Conservation (phyloP, 1,140 invertebrate genomes). For the Pseudomyrmex pallidus region DNA sequence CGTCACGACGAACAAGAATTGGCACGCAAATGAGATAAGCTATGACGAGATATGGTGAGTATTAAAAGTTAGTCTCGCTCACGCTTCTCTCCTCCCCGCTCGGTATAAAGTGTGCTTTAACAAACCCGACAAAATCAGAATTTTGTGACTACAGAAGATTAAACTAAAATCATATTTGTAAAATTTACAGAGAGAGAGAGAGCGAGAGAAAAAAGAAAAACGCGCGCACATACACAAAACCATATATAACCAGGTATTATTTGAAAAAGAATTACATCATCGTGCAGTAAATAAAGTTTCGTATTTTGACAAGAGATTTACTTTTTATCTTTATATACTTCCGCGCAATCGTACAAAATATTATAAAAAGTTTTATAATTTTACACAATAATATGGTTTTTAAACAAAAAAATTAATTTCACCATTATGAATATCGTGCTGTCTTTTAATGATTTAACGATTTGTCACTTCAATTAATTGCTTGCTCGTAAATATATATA, state of each 20-base stretch:
- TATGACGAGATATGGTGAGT: background rate
- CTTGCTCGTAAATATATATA: too few species aligned
- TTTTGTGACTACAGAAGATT: background rate
- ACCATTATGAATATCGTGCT: too few species aligned
- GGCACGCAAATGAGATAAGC: constrained; percentile 39
- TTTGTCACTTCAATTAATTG: too few species aligned
- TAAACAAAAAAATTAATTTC: too few species aligned
- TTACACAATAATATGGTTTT: too few species aligned
- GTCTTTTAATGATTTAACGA: too few species aligned
- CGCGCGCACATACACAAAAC: too few species aligned
- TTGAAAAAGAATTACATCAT: background rate
- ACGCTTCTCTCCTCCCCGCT: too few species aligned
- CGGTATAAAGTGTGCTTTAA: too few species aligned
- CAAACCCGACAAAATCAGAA: background rate
- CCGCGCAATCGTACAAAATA: background rate
- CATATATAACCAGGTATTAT: background rate
- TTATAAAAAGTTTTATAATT: too few species aligned
- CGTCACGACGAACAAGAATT: constrained; percentile 14
- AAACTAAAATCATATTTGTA: background rate
- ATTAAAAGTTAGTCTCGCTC: background rate
- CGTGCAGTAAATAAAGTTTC: constrained; percentile 7
- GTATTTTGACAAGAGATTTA: background rate
- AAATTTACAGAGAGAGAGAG: background rate
- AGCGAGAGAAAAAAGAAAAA: background rate
- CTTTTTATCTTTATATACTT: background rate